Evolutionary conservation across 2,888 invertebrate genomes (phyloP).

Genomic region (Microctonus brassicae): DNA sequence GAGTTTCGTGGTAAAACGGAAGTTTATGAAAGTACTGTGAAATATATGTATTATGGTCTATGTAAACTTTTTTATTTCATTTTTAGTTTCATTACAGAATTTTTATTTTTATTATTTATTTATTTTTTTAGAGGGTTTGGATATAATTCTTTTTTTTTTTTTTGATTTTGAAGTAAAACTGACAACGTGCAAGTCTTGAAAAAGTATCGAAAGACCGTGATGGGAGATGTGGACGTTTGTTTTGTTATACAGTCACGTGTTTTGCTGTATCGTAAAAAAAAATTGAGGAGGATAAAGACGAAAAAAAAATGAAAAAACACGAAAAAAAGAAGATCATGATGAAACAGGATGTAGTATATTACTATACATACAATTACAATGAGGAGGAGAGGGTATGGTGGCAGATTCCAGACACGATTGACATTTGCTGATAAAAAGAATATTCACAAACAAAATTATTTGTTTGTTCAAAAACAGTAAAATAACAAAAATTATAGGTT

Average conservation of each 20-base stretch:
- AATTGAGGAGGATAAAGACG: neutral
- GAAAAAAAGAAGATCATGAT: neutral
- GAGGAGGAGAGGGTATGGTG: neutral
- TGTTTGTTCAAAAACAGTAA: neutral
- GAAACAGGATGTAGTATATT: slow-evolving; percentile 55
- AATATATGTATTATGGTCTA: neutral
- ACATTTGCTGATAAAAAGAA: neutral
- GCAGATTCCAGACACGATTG: neutral
- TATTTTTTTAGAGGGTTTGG: neutral
- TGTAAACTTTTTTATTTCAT: neutral
- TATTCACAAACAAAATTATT: too few relatives aligned
- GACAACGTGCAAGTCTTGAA: neutral
- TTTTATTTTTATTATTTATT: neutral
- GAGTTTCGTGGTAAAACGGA: neutral
- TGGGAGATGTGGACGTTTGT: slow-evolving; percentile 10
- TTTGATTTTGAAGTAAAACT: neutral
- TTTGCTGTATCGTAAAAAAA: slow-evolving; percentile 32
- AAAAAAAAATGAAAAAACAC: neutral
- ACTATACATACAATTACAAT: neutral
- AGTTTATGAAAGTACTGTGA: neutral
- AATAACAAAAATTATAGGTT: neutral
- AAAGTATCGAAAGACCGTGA: slow-evolving; percentile 15
- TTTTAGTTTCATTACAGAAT: neutral
- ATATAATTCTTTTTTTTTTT: neutral
- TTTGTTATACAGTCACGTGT: slow-evolving; percentile 51